Evolutionary conservation across 2,888 invertebrate genomes (phyloP), one percentile per base, ranked within the genome.

Genomic region (Erynnis tages): DNA sequence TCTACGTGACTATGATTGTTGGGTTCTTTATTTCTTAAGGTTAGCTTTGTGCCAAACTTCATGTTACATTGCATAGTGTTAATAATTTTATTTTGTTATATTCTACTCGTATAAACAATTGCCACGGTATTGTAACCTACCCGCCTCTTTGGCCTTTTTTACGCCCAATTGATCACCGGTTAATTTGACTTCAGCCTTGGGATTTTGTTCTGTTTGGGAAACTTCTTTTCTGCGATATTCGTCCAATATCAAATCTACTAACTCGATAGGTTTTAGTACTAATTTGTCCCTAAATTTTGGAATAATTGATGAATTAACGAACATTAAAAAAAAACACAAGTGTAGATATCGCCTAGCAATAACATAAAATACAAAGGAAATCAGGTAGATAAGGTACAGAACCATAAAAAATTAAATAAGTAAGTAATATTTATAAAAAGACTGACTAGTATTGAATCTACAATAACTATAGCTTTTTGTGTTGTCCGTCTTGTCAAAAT

Each of bases 161-260:
- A 25, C 34, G 45, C 25, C 8, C 19, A 48, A 40, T 37, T 29
- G 29, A 7, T 21, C 14, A 3, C 13, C 29, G 4, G 25, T 45
- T 13, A 29, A 29, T 38, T 48, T 27, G 19, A 13, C 30, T 14
- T 6, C 38, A 48, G 11, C 30, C 38, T 38, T 21, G 14, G 17
- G 29, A 45, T 25, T 10, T 1, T 23, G 32, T 6, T 35, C 23
- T 10, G 16, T 6, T 23, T 7, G 8, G 0, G 23, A 7, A 4
- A 25, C 32, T 34, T 35, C 25, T 35, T 35, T 35, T 35, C 45
- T 23, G 1, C 34, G 25, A 40, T 23, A 38, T 14, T 38, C 21
- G 10, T 30, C 38, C 34, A 46, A 25, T 48, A 48, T 48, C 30
- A 48, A 8, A 32, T 48, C 48, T n/a, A 48, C 23, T 21, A 38